Base-by-base conservation (phyloP, 1,140 invertebrate genomes). In the Condylostylus longicornis region DNA sequence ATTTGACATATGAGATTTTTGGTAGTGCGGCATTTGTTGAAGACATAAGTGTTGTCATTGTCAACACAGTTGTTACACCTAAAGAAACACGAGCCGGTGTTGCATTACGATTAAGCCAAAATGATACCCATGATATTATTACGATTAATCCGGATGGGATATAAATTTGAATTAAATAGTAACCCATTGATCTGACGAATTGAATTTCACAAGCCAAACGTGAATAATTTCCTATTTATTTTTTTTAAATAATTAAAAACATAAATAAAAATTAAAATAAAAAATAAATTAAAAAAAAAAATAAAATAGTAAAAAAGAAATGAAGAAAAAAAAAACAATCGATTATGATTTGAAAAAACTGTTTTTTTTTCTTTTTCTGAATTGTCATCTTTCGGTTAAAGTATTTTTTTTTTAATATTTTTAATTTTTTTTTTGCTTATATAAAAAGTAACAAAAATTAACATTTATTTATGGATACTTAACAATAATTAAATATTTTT, bases 111-210 rank as follows among this genome's bases (percentile, higher is more conserved):
- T 94, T 72, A 51, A 71, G 57, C 84, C 85, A 91, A 72, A 91
- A 93, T 58, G 83, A 88, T 56, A 97, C 91, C 91, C 93, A 97
- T 49, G 88, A 94, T 68, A 97, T 95, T 66, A 95, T 93, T 63
- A 98, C 93, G 67, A 98, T 97, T 60, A 98, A 78, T 61, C 88
- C 85, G 60, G 90, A 94, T 49, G 93, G 93, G 68, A 97, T 94
- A 72, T 97, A 97, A 64, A 97, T 97, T 71, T 98, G 94, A 69
- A 97, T 97, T 53, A 97, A 72, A 72, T 98, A 97, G 75, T 97
- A 97, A 53, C 93, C 93, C 83, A 97, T 91, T 52, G 88, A 94
- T 44, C 93, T 79, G 42, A 90, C 88, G 68, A 98, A 93, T 67
- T 94, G 88, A 62, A 98, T 93, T 71, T 95, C 87, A 68, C 88